phyloP scores from a whole-genome alignment of 2,797 vertebrate species.

The Bovichtus variegatus region DNA sequence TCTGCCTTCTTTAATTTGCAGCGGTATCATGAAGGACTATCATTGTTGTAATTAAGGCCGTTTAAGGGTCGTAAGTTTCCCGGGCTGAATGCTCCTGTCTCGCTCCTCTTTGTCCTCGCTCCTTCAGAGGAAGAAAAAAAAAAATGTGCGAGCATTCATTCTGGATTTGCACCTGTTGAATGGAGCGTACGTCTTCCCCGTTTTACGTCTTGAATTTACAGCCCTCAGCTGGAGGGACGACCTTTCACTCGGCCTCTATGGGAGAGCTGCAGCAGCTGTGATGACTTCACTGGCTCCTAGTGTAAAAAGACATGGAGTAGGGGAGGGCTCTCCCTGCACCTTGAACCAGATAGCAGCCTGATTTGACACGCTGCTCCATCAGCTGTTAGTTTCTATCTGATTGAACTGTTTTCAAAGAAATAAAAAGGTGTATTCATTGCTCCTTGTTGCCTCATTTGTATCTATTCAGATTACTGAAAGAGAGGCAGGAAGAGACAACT shows the following conservation, averaged over 20 bases:
- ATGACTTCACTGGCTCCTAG: slow-evolving; percentile 73
- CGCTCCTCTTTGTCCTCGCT: slow-evolving; percentile 52
- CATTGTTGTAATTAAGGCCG: slow-evolving; percentile 43
- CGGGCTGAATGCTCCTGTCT: slow-evolving; percentile 56
- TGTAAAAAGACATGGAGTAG: slow-evolving; percentile 47
- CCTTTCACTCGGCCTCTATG: slow-evolving; percentile 73
- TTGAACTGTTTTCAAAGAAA: slow-evolving; percentile 46
- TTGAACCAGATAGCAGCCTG: slow-evolving; percentile 71
- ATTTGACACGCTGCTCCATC: slow-evolving; percentile 67
- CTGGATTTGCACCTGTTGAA: slow-evolving; percentile 82
- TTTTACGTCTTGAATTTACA: slow-evolving; percentile 84
- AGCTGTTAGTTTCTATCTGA: slow-evolving; percentile 73
- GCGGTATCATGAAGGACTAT: slow-evolving; percentile 51
- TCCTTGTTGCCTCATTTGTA: slow-evolving; percentile 52
- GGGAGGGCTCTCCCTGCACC: slow-evolving; percentile 44
- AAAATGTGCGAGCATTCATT: slow-evolving; percentile 68
- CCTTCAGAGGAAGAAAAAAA: slow-evolving; percentile 9
- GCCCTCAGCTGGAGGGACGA: slow-evolving; percentile 82
- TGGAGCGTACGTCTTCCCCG: slow-evolving; percentile 71
- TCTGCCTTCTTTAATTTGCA: slow-evolving; percentile 21
- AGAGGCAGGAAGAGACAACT: slow-evolving; percentile 66
- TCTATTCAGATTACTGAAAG: slow-evolving; percentile 66
- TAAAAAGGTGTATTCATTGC: slow-evolving; percentile 57
- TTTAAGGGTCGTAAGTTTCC: slow-evolving; percentile 54
- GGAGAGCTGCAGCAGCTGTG: slow-evolving; percentile 77